Percentiles rank a stretch among this genome's conserved stretches.
Conservation (phyloP, 2,113 vertebrate species). For the Solea senegalensis region DNA sequence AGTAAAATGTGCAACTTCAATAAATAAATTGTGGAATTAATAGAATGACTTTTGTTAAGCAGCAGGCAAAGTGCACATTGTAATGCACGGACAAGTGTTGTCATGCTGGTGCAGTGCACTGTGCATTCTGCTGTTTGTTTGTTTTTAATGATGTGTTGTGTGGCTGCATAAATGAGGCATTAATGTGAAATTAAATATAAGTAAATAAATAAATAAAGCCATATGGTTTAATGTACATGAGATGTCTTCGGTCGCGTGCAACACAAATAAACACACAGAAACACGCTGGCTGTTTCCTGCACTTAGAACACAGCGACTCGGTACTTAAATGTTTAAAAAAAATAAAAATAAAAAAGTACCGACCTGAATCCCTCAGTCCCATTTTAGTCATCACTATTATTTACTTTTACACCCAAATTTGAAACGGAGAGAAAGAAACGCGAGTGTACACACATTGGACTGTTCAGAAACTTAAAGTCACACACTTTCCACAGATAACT, state of each 20-base stretch:
- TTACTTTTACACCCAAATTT: slow-evolving; percentile 38
- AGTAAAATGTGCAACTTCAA: slow-evolving; percentile 26
- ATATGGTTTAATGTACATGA: neutral
- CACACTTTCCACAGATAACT: slow-evolving; percentile 32
- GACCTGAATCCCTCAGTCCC: slow-evolving; percentile 4
- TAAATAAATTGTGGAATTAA: neutral
- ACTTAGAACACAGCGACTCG: too few relatives aligned
- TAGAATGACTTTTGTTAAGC: neutral
- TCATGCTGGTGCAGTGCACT: neutral
- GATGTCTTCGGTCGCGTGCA: neutral
- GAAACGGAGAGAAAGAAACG: neutral
- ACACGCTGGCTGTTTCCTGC: slow-evolving; percentile 5
- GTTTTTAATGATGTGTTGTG: neutral
- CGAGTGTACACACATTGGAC: slow-evolving; percentile 26
- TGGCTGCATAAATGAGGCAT: neutral
- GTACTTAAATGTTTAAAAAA: too few relatives aligned
- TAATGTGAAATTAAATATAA: neutral
- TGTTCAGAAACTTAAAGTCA: slow-evolving; percentile 52
- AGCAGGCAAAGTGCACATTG: neutral
- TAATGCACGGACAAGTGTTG: neutral
- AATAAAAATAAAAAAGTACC: neutral
- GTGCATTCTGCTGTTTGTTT: neutral
- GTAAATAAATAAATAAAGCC: neutral
- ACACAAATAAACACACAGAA: slow-evolving; percentile 5
- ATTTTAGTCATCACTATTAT: slow-evolving; percentile 26